Conservation (phyloP, 2,113 vertebrate species). For the Phrynosoma blainvillii region DNA sequence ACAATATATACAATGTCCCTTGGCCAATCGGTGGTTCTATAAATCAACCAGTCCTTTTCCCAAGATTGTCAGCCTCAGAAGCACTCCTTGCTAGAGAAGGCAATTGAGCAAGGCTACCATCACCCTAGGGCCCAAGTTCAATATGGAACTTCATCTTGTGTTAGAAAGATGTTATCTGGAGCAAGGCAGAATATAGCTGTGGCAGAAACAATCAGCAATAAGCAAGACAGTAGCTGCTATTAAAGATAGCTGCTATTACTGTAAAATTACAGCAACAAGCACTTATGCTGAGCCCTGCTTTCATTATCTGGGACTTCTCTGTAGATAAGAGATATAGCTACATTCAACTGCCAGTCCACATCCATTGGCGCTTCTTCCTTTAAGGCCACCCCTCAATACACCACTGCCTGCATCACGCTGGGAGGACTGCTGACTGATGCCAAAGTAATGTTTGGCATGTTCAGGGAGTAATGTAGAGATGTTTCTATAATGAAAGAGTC, state of each 20-base stretch:
- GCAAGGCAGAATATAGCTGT: background rate
- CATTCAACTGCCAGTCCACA: background rate
- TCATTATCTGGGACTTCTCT: background rate
- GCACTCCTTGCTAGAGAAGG: background rate
- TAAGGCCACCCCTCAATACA: background rate
- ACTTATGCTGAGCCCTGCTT: background rate
- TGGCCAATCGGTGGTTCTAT: accelerated
- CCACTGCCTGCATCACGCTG: too few relatives aligned
- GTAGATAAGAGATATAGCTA: background rate
- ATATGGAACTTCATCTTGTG: background rate
- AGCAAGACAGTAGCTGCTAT: background rate
- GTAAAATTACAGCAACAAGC: too few relatives aligned
- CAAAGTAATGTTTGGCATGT: background rate
- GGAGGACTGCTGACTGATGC: background rate
- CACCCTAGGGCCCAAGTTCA: background rate
- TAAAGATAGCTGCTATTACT: too few relatives aligned
- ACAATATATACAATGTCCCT: too few relatives aligned
- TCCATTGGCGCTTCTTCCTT: background rate
- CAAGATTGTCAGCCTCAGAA: too few relatives aligned
- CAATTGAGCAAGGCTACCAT: background rate
- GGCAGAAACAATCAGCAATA: background rate
- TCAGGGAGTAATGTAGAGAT: background rate
- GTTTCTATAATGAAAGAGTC: background rate
- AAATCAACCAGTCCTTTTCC: background rate
- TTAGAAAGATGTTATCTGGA: background rate